Evolutionary conservation across 1,140 invertebrate species (phyloP), one percentile per base, ranked within the genome.

Genomic region (Oncopeltus fasciatus): DNA sequence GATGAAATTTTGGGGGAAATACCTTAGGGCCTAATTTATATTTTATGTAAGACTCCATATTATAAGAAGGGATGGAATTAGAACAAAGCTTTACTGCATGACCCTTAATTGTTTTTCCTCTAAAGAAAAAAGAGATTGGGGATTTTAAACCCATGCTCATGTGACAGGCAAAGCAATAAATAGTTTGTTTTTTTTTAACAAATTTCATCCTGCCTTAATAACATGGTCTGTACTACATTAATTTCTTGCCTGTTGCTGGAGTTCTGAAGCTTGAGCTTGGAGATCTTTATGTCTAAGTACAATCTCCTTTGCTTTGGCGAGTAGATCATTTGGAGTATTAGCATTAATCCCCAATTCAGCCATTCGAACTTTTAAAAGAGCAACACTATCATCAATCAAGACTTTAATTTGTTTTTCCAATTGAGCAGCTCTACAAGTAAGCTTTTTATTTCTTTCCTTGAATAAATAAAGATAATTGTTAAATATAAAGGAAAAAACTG

Each of bases 251-350:
- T 93, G 85, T 20, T 81, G 79, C 70, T 93, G 87, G 44, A 95
- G 74, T 70, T 85, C 86, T 68, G 83, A 84, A 0, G 86, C 87
- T 73, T 90, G 87, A 46, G 84, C 83, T 75, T 95, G 90, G 20
- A 95, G 74, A 69, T 95, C 90, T 71, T 93, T 94, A 70, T 95
- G 92, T 38, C 87, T 77, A 47, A 89, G 80, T 8, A 95, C 90
- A 67, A 96, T 95, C 74, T 93, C 89, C 73, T 95, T 94, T 27
- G 91, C 90, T 74, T 92, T 91, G 1, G 84, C 82, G 12, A 95
- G 76, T 57, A 95, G 76, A 74, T 95, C 91, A 31, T 87, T 84
- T 0, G 89, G 88, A 61, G 82, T 86, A 2, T 83, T 84, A 8
- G 85, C 82, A 71, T 89, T 84, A 66, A 95, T 93, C 60, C 88